A percentile compares a stretch with the other conserved stretches of the same genome.
Conservation (phyloP, 2,113 vertebrate genomes). For the Falcunculus frontatus region DNA sequence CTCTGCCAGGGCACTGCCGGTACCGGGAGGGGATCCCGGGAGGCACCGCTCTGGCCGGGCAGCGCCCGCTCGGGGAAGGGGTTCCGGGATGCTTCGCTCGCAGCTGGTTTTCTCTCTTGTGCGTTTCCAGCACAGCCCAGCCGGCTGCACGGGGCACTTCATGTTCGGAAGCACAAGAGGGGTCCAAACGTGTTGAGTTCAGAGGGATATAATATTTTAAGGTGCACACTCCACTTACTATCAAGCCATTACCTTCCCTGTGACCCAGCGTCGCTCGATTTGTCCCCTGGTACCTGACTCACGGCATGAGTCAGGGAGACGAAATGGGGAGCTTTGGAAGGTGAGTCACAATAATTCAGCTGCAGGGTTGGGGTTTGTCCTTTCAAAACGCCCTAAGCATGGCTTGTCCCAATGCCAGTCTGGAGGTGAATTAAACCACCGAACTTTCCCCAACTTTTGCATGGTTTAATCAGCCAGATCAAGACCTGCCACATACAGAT, state of each 20-base stretch:
- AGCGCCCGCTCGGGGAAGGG: accelerated
- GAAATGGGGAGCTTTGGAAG: background rate
- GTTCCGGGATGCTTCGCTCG: background rate
- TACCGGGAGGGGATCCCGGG: no score
- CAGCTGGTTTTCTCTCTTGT: background rate
- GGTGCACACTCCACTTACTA: accelerated
- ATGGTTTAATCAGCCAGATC: background rate
- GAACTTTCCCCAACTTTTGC: accelerated
- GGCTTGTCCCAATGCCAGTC: background rate
- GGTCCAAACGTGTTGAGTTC: accelerated
- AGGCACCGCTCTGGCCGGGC: accelerated
- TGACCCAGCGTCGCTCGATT: background rate
- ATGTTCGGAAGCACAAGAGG: background rate
- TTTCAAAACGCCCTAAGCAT: accelerated
- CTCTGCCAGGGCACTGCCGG: background rate
- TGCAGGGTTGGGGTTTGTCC: background rate
- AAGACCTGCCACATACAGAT: accelerated
- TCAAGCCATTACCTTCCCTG: no score
- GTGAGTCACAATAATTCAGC: background rate
- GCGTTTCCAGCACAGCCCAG: background rate
- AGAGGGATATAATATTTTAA: background rate
- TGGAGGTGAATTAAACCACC: background rate
- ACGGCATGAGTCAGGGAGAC: background rate
- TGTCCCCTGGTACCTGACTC: background rate
- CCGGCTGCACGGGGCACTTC: accelerated